Percentiles rank a stretch among this genome's conserved stretches.
phyloP scores from a whole-genome alignment of 2,113 vertebrate species.

The Corythornis madagascariensis region DNA sequence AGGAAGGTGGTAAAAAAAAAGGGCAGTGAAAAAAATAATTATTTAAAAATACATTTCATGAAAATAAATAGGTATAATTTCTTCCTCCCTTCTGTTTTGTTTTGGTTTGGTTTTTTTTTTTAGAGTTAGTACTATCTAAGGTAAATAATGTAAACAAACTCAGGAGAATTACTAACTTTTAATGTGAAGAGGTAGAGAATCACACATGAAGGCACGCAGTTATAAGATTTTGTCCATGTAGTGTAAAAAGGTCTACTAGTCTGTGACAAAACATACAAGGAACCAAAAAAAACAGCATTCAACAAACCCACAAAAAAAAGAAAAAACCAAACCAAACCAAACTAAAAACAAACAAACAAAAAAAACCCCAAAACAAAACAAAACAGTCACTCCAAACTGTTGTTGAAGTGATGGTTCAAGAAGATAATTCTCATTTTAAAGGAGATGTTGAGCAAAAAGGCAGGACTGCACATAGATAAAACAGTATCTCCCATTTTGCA shows the following conservation, averaged over 20 bases:
- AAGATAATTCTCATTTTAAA: slow-evolving; percentile 32
- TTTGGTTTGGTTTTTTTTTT: neutral
- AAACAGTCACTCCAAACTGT: neutral
- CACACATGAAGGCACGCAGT: neutral
- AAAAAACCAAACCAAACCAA: no score
- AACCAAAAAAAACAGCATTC: neutral
- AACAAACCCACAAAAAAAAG: neutral
- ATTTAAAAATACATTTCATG: neutral
- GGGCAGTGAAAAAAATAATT: neutral
- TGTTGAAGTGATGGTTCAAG: neutral
- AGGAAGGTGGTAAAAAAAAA: neutral
- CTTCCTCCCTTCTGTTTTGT: neutral
- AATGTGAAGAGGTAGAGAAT: neutral
- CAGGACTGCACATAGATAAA: slow-evolving; percentile 15
- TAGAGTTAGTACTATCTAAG: neutral
- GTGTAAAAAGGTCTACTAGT: neutral
- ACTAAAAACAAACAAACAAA: neutral
- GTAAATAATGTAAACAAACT: neutral
- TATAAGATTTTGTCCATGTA: neutral
- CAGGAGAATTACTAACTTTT: neutral
- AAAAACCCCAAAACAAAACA: neutral
- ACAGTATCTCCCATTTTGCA: neutral
- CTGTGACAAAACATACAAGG: neutral
- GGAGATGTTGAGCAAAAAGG: neutral
- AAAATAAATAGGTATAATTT: neutral